Conservation (phyloP, 2,797 vertebrate genomes). For the Lacerta viridis region DNA sequence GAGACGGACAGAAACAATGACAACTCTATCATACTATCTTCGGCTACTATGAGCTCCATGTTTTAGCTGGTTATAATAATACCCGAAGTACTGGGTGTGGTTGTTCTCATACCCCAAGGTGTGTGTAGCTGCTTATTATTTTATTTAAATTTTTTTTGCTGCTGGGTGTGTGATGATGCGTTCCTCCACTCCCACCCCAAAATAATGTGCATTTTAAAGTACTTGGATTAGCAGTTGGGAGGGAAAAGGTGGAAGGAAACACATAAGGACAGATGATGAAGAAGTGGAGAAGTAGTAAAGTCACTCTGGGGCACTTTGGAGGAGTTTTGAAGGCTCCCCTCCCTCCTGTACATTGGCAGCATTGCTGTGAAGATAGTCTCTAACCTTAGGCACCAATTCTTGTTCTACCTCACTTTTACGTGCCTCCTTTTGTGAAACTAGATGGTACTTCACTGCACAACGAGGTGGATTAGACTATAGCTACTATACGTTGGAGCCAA, state of each 20-base stretch:
- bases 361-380: background rate
- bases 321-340: background rate
- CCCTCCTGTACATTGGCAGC: background rate
- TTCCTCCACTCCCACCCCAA: background rate
- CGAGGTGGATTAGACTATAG: background rate
- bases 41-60: background rate
- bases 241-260: background rate
- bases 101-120: background rate
- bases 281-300: too few relatives aligned
- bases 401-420: conserved; percentile 15
- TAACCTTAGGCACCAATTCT: background rate
- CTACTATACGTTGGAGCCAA: background rate
- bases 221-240: background rate
- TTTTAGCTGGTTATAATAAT: background rate
- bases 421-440: background rate
- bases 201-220: background rate
- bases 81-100: background rate
- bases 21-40: background rate
- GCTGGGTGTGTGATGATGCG: background rate
- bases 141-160: background rate
- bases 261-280: background rate
- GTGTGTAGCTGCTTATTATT: background rate
- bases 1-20: background rate
- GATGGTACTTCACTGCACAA: background rate
- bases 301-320: background rate